Evolutionary conservation across 1,140 invertebrate species (phyloP).

Genomic region (Tyrophagus putrescentiae): DNA sequence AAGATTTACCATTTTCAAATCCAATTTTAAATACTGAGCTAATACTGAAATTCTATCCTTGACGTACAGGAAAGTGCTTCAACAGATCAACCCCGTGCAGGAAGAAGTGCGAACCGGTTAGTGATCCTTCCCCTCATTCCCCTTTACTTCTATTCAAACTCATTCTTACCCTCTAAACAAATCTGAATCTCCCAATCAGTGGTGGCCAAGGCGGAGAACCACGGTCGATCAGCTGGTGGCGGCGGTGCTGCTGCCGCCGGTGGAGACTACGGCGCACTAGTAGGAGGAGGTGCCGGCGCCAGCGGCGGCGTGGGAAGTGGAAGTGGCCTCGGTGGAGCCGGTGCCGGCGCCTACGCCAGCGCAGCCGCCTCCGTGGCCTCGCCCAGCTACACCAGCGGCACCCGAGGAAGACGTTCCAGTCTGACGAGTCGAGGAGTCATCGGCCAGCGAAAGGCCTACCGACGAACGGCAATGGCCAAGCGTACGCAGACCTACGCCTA

Average conservation of each 20-base stretch:
- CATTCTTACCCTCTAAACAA: too few species aligned
- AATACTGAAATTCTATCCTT: too few species aligned
- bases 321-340: background rate
- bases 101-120: conserved; percentile 13
- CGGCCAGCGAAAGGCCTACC: background rate
- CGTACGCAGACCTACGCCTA: too few species aligned
- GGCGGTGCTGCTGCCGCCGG: background rate
- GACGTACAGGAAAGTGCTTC: conserved; percentile 2
- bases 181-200: too few species aligned
- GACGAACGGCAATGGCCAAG: too few species aligned
- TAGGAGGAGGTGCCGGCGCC: background rate
- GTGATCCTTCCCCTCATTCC: background rate
- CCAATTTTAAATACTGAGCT: too few species aligned
- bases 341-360: background rate
- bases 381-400: background rate
- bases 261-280: background rate
- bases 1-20: too few species aligned
- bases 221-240: background rate
- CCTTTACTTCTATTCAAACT: too few species aligned
- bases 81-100: conserved; percentile 12
- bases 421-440: background rate
- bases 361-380: background rate
- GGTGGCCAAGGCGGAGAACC: background rate
- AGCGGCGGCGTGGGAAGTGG: background rate
- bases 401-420: background rate